phyloP scores from a whole-genome alignment of 2,113 vertebrate genomes.

The Prolemur simus region DNA sequence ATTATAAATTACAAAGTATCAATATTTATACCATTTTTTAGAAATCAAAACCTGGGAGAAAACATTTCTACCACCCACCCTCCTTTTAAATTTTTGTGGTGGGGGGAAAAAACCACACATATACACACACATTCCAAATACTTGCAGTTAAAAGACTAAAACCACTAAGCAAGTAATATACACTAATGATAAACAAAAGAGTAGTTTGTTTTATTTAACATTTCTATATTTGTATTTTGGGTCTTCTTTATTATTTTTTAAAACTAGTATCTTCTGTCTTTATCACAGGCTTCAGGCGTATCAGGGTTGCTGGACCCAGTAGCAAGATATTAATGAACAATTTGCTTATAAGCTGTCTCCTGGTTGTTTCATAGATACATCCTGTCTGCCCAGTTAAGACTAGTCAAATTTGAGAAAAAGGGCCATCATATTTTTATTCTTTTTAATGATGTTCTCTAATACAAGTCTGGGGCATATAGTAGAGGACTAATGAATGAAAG shows the following conservation, averaged over 20 bases:
- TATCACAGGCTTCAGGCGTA: background rate
- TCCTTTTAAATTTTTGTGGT: background rate
- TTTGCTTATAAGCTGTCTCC: background rate
- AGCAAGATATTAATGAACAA: background rate
- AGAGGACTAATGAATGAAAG: background rate
- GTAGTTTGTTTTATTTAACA: background rate
- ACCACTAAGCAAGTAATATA: background rate
- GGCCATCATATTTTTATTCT: background rate
- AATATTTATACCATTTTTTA: background rate
- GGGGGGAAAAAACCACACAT: fast-evolving
- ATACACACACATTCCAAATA: background rate
- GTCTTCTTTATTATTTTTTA: background rate
- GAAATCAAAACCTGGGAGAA: background rate
- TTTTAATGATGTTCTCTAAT: slow-evolving; percentile 20
- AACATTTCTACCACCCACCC: background rate
- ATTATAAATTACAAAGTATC: background rate
- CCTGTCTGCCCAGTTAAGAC: background rate
- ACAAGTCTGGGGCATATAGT: background rate
- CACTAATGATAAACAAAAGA: background rate
- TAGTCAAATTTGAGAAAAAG: background rate
- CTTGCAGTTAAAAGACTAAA: background rate
- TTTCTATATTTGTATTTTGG: background rate
- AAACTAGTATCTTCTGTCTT: background rate
- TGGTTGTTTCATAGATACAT: background rate
- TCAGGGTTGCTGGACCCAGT: background rate